A percentile compares a stretch with the other conserved stretches of the same genome.
Conservation (phyloP, 2,113 vertebrate genomes). For the Nerophis lumbriciformis region DNA sequence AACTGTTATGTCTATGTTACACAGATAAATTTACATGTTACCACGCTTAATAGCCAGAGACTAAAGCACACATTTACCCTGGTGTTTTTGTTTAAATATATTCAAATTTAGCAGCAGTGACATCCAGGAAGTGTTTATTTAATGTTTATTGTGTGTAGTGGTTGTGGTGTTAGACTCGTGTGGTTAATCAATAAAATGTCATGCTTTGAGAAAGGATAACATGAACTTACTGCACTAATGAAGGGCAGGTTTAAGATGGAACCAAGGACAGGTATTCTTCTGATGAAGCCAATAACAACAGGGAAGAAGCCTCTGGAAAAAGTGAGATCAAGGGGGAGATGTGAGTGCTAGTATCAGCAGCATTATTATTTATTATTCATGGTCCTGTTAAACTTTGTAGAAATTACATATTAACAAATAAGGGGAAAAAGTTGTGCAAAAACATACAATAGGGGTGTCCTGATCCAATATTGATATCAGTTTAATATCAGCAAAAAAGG, state of each 20-base stretch:
- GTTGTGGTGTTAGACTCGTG: slow-evolving; percentile 8
- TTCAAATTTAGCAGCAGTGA: neutral
- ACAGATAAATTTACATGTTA: neutral
- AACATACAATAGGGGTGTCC: no score
- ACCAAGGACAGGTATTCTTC: slow-evolving; percentile 92
- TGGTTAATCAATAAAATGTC: slow-evolving; percentile 22
- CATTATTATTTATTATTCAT: neutral
- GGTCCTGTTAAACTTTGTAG: no score
- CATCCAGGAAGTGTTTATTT: neutral
- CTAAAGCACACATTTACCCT: neutral
- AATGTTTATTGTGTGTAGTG: slow-evolving; percentile 3
- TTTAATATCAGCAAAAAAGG: no score
- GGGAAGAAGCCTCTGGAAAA: slow-evolving; percentile 92
- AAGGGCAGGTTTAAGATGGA: slow-evolving; percentile 95
- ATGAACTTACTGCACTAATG: slow-evolving; percentile 88
- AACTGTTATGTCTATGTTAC: no score
- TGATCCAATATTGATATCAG: no score
- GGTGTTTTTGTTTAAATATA: neutral
- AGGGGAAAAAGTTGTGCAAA: no score
- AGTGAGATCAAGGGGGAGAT: neutral
- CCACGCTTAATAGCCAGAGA: neutral
- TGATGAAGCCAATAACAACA: slow-evolving; percentile 91
- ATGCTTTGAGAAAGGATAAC: slow-evolving; percentile 20
- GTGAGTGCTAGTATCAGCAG: neutral
- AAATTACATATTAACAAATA: no score